Evolutionary conservation across 2,888 invertebrate species (phyloP).

Genomic region (Copidosoma aretas): DNA sequence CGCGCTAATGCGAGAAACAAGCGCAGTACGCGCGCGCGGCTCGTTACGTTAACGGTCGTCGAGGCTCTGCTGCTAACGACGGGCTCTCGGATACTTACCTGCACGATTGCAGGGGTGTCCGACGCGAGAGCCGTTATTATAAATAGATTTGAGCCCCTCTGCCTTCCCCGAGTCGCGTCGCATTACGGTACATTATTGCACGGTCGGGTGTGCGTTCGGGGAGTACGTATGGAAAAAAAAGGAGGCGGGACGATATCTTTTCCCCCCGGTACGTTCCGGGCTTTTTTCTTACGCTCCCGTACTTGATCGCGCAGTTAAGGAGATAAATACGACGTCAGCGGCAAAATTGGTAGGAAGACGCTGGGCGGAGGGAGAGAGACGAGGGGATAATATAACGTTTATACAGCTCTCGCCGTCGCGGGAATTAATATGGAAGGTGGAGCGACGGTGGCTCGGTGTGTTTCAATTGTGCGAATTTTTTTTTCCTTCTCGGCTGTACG

Average conservation of each 20-base stretch:
- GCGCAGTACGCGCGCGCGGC: not conserved
- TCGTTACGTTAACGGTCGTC: slow-evolving; percentile 15
- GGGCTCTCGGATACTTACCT: no score
- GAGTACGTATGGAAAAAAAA: not conserved
- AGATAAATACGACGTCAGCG: slow-evolving; percentile 57
- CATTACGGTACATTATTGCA: slow-evolving; percentile 9
- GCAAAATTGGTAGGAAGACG: slow-evolving; percentile 49
- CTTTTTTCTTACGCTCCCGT: slow-evolving; percentile 41
- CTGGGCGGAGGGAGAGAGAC: slow-evolving; percentile 10
- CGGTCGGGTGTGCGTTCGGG: not conserved
- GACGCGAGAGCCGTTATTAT: slow-evolving; percentile 3
- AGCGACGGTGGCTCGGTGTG: no score
- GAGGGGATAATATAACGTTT: no score
- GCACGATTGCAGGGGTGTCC: not conserved
- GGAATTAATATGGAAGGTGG: not conserved
- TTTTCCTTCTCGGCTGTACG: no score
- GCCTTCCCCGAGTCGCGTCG: not conserved
- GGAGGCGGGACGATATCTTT: not conserved
- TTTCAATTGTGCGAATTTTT: no score
- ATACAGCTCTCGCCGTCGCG: not conserved
- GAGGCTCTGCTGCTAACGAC: not conserved
- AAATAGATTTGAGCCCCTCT: slow-evolving; percentile 5
- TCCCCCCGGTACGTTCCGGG: not conserved
- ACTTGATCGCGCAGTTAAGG: slow-evolving; percentile 54
- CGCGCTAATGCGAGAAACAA: not conserved